Conservation (phyloP, 2,888 invertebrate species). For the Stictocephala bisonia region DNA sequence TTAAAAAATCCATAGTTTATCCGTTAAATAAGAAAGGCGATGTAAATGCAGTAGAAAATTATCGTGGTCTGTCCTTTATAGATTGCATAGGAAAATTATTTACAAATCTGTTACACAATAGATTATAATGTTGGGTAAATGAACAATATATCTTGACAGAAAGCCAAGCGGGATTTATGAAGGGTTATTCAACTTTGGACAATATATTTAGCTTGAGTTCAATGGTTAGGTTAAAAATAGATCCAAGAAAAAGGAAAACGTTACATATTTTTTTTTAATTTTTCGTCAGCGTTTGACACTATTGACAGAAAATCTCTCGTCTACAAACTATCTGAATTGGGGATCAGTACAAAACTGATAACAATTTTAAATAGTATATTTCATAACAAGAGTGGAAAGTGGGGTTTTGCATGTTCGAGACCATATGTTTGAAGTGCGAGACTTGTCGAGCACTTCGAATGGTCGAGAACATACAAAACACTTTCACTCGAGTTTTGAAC, state of each 20-base stretch:
- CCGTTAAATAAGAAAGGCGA: constrained; percentile 41
- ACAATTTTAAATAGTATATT: too few species aligned
- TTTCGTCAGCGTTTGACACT: constrained; percentile 50
- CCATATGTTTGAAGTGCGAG: too few species aligned
- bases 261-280: constrained; percentile 49
- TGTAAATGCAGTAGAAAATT: constrained; percentile 18
- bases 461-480: too few species aligned
- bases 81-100: constrained; percentile 32
- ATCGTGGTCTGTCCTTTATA: constrained; percentile 40
- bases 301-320: constrained; percentile 48
- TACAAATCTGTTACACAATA: constrained; percentile 25
- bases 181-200: constrained; percentile 45
- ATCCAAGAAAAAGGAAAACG: constrained; percentile 38
- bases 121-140: constrained; percentile 42
- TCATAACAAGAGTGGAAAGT: too few species aligned
- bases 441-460: too few species aligned
- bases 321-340: constrained; percentile 41
- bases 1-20: constrained; percentile 12
- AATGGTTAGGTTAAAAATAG: constrained; percentile 45
- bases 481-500: too few species aligned
- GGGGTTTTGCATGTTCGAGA: too few species aligned
- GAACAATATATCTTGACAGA: constrained; percentile 44
- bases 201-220: constrained; percentile 49
- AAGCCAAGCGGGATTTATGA: constrained; percentile 51
- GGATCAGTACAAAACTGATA: constrained; percentile 42